Percentiles rank a stretch among this genome's conserved stretches.
Evolutionary conservation across 1,140 invertebrate genomes (phyloP).

Genomic region (Drosophila equinoxialis): DNA sequence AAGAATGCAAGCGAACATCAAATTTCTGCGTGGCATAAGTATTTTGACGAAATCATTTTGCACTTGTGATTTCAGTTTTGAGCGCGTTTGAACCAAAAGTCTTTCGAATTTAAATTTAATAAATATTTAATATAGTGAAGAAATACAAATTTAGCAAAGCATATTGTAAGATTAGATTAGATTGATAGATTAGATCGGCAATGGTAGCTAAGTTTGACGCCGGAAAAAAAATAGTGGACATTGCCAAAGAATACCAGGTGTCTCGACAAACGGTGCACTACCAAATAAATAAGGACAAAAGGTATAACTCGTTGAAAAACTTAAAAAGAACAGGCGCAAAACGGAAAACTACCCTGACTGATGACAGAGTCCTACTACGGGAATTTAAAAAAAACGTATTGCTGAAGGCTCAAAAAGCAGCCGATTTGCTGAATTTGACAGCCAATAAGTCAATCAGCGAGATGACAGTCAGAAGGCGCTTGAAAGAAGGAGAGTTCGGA

Average conservation of each 20-base stretch:
- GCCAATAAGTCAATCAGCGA: too few species aligned
- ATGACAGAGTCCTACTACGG: slow-evolving; percentile 18
- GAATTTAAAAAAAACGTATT: slow-evolving; percentile 19
- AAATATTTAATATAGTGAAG: neutral
- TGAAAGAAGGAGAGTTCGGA: too few species aligned
- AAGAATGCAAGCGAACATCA: too few species aligned
- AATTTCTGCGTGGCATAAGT: too few species aligned
- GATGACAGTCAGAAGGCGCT: too few species aligned
- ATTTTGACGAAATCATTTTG: too few species aligned
- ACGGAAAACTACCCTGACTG: slow-evolving; percentile 3
- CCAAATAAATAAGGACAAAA: slow-evolving; percentile 4
- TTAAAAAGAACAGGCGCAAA: slow-evolving; percentile 8
- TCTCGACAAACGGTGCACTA: slow-evolving; percentile 6
- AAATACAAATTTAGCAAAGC: neutral
- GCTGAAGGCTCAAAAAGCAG: too few species aligned
- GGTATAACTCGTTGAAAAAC: neutral
- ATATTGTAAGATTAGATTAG: slow-evolving; percentile 12
- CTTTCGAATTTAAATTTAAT: neutral
- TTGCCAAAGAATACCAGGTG: too few species aligned
- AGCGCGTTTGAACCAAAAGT: neutral
- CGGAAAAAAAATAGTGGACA: too few species aligned
- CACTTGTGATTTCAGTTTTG: neutral
- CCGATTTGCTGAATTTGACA: too few species aligned
- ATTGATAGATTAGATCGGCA: neutral
- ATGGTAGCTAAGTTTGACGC: slow-evolving; percentile 10